Percentiles rank a stretch among this genome's conserved stretches.
phyloP scores from a whole-genome alignment of 2,888 invertebrate species.

The Folsomia manolachei region DNA sequence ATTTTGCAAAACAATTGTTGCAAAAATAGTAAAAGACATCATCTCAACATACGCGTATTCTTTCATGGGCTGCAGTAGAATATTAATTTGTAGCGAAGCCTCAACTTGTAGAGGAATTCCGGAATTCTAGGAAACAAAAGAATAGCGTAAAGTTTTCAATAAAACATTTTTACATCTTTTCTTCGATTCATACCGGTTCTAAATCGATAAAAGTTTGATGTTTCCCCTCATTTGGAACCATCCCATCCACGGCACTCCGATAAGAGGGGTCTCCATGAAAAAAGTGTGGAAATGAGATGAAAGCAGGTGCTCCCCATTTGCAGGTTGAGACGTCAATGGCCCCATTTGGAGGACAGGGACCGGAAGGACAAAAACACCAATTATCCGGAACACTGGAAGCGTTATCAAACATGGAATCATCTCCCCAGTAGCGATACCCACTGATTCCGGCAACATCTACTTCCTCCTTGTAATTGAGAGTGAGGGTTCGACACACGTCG shows the following conservation, averaged over 20 bases:
- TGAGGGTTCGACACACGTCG: constrained; percentile 67
- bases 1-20: background rate
- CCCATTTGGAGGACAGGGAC: constrained; percentile 56
- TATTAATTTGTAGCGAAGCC: constrained; percentile 76
- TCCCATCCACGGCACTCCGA: constrained; percentile 63
- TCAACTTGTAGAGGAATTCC: constrained; percentile 73
- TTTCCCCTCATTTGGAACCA: constrained; percentile 64
- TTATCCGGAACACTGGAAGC: constrained; percentile 62
- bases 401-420: constrained; percentile 69
- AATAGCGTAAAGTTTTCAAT: too few relatives aligned
- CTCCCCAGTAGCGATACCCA: constrained; percentile 65
- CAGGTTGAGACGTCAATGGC: constrained; percentile 71
- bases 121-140: constrained; percentile 56
- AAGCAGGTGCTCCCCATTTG: constrained; percentile 74
- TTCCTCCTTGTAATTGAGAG: constrained; percentile 63
- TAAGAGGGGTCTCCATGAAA: constrained; percentile 69
- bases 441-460: constrained; percentile 59
- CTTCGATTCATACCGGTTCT: constrained; percentile 66
- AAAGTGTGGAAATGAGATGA: constrained; percentile 79
- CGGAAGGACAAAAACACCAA: constrained; percentile 64
- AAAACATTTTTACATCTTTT: too few relatives aligned
- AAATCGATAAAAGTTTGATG: constrained; percentile 72
- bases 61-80: constrained; percentile 65
- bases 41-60: constrained; percentile 62
- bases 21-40: too few relatives aligned